These are phyloP conservation scores for Pseudobourletiella spinata DNA, from an alignment of 1,140 invertebrate species.

Conservation along the genomic window DNA sequence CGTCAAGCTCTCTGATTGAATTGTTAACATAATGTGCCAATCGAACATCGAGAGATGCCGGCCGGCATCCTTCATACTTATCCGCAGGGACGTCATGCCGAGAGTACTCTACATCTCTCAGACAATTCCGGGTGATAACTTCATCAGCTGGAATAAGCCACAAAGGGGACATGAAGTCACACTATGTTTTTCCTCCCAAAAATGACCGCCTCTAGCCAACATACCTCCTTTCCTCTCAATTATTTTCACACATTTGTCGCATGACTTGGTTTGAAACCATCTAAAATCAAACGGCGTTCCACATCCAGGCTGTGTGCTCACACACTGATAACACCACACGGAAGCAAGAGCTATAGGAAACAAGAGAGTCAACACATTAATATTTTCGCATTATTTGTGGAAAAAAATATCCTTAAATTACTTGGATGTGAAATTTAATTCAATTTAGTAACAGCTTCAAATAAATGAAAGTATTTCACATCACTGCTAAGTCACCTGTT, in stretches of 20 bases:
- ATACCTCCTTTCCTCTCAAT: slow-evolving; percentile 77
- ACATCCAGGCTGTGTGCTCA: slow-evolving; percentile 80
- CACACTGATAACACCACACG: slow-evolving; percentile 79
- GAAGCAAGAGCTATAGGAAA: no score
- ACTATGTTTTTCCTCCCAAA: not conserved
- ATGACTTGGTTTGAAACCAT: slow-evolving; percentile 62
- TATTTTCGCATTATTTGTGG: no score
- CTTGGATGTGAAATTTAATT: no score
- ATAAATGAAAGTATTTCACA: no score
- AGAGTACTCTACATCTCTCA: slow-evolving; percentile 64
- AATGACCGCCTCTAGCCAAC: not conserved
- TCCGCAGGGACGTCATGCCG: slow-evolving; percentile 84
- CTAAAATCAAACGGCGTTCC: slow-evolving; percentile 74
- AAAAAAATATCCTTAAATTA: no score
- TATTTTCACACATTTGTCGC: slow-evolving; percentile 85
- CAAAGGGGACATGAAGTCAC: not conserved
- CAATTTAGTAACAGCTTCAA: no score
- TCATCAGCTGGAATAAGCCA: slow-evolving; percentile 54
- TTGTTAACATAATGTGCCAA: slow-evolving; percentile 81
- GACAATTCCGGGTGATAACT: slow-evolving; percentile 72
- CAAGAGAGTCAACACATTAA: no score
- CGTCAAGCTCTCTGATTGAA: slow-evolving; percentile 71
- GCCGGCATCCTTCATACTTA: slow-evolving; percentile 76
- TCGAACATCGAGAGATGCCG: slow-evolving; percentile 65
- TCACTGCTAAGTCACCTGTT: no score